Base-by-base conservation (phyloP, 2,113 vertebrate genomes). In the Sander lucioperca region DNA sequence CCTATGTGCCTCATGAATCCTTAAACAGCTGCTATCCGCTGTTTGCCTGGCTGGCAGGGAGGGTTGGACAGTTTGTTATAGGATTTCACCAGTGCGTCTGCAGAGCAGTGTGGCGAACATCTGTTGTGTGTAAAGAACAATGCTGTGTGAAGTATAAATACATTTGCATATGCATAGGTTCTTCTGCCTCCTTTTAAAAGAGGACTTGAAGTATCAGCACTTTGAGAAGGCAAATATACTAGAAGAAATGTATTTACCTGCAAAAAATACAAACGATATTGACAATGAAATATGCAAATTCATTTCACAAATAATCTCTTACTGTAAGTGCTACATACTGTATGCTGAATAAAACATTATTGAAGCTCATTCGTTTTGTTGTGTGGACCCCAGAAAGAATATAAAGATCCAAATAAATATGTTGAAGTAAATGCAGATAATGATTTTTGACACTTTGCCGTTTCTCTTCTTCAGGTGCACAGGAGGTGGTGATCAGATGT, bases 401-500 rank as follows among this genome's bases (percentile, higher is more conserved):
- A 43, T 43, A 11, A 43, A 6, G 10, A 43, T 43, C 39, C 39
- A 43, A 43, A 43, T 11, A 3, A 43, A 43, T 43, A 79, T 63
- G 48, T 14, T 73, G 0, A 45, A 19, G 47, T 30, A 57, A 58
- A 50, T 13, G 2, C 5, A 36, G 9, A 7, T 50, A 45, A 21
- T 50, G 9, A 7, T 63, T 65, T 59, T 67, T 79, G 10, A 79
- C 21, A 2, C 3, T 43, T 14, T 56, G 12, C 78, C 23, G 4
- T 48, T 89, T 82, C 27, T 94, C 2, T 88, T 56, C 87, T 93
- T 61, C 70, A 99, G 98, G 98, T 94, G 92, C 94, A 0, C 91
- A 94, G 79, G 96, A 98, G 80, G 67, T 95, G 87, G 93, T 96
- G 86, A 94, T 96, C 88, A 96, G 96, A 86, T 99, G 98, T 87